Conservation (phyloP, 2,888 invertebrate species). For the Steinernema carpocapsae region DNA sequence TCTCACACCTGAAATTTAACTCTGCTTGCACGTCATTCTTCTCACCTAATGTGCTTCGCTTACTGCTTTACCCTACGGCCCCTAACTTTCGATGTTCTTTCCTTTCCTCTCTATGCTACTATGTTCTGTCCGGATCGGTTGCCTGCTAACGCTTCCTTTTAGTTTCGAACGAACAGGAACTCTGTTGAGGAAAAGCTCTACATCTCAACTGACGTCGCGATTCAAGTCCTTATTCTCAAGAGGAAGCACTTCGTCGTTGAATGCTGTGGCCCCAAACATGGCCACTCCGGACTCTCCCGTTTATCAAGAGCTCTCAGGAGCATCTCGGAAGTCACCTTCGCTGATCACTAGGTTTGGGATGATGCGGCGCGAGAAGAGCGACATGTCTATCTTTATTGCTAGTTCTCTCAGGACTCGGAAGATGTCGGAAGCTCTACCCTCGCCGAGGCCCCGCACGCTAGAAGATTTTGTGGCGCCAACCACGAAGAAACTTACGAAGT, state of each 20-base stretch:
- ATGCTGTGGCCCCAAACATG: conserved; percentile 18
- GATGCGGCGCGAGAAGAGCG: conserved; percentile 30
- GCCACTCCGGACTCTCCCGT: neutral
- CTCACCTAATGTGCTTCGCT: conserved; percentile 15
- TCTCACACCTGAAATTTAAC: conserved; percentile 5
- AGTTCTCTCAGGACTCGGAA: conserved; percentile 10
- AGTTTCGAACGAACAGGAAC: conserved; percentile 30
- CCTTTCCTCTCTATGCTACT: neutral
- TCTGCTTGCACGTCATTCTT: conserved; percentile 26
- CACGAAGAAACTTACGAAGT: neutral
- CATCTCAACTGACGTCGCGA: conserved; percentile 10
- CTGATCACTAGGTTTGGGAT: conserved; percentile 10
- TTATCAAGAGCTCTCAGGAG: conserved; percentile 4
- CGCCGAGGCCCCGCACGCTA: neutral
- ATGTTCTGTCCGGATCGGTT: conserved; percentile 22
- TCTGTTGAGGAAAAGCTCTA: neutral
- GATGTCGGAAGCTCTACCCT: neutral
- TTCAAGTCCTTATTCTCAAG: conserved; percentile 25
- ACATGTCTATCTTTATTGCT: conserved; percentile 23
- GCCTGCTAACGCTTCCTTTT: conserved; percentile 34
- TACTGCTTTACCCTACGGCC: neutral
- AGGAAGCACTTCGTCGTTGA: conserved; percentile 2
- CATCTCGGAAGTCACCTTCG: neutral
- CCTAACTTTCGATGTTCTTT: neutral
- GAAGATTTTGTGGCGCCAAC: neutral